phyloP scores from a whole-genome alignment of 2,113 vertebrate species.

The Turdus rufiventris region DNA sequence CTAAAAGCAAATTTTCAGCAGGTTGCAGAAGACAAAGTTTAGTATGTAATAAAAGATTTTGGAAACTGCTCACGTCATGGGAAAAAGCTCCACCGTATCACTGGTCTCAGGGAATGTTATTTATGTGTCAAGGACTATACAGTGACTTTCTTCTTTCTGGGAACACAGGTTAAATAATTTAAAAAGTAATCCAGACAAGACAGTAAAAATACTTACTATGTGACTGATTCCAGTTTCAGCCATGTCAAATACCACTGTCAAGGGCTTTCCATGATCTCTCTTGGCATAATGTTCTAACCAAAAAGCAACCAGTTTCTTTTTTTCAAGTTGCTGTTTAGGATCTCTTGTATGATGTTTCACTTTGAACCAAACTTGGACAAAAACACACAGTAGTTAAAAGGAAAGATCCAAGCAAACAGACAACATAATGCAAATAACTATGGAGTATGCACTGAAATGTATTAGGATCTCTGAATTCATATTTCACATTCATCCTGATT shows the following conservation, averaged over 20 bases:
- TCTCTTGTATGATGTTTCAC: conserved; percentile 90
- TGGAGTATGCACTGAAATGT: background rate
- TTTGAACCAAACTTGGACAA: conserved; percentile 89
- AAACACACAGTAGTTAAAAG: background rate
- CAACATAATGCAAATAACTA: background rate
- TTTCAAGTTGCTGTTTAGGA: conserved; percentile 84
- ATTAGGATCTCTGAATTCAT: background rate
- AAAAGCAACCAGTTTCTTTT: conserved; percentile 94
- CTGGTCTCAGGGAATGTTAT: background rate
- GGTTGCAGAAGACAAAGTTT: background rate
- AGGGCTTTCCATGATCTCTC: conserved; percentile 89
- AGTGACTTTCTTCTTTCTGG: background rate
- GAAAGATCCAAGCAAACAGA: background rate
- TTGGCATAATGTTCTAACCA: conserved; percentile 94
- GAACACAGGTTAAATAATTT: background rate
- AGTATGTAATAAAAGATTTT: background rate
- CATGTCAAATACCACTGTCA: conserved; percentile 97
- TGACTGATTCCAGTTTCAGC: conserved; percentile 89
- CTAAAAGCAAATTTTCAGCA: background rate
- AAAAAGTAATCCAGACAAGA: background rate
- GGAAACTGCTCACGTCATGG: background rate
- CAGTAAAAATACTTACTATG: conserved; percentile 82
- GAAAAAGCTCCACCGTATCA: background rate
- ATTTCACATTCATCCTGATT: background rate
- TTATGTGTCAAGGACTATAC: background rate